These are phyloP conservation scores for Trichacis sp. DNA, from an alignment of 2,888 invertebrate genomes.

Conservation along the genomic window DNA sequence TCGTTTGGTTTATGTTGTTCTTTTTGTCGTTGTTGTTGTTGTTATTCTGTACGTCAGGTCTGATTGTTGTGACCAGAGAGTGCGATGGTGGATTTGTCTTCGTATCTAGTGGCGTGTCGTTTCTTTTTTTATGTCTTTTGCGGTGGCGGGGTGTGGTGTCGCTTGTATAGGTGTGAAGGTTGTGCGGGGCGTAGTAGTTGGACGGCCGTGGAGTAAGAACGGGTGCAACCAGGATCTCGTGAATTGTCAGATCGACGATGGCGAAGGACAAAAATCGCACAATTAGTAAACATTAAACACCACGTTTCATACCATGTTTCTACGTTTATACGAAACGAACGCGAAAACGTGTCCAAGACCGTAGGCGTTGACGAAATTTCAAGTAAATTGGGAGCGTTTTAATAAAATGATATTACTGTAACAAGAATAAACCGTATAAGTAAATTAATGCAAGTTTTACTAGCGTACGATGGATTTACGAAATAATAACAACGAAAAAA, in stretches of 20 bases:
- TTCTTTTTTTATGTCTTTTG: too few species aligned
- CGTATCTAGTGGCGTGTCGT: too few species aligned
- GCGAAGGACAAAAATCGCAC: conserved; percentile 36
- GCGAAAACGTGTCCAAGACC: conserved; percentile 58
- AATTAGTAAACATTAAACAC: conserved; percentile 43
- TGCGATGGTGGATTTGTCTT: too few species aligned
- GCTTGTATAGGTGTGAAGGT: too few species aligned
- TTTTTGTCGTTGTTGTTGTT: too few species aligned
- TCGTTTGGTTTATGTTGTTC: too few species aligned
- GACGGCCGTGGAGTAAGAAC: too few species aligned
- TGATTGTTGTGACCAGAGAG: too few species aligned
- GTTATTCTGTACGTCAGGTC: too few species aligned
- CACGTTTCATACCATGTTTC: conserved; percentile 67
- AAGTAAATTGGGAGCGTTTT: conserved; percentile 49
- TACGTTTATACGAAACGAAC: conserved; percentile 65
- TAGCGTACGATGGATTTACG: conserved; percentile 53
- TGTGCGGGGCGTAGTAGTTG: too few species aligned
- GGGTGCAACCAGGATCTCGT: neutral
- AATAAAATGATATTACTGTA: conserved; percentile 53
- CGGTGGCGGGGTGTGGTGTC: too few species aligned
- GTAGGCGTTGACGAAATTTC: conserved; percentile 58
- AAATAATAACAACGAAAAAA: conserved; percentile 67
- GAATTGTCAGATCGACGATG: conserved; percentile 25
- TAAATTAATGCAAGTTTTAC: conserved; percentile 52
- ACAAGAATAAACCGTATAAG: conserved; percentile 58